Conservation (phyloP, 2,797 vertebrate genomes). For the Rachycentron canadum region DNA sequence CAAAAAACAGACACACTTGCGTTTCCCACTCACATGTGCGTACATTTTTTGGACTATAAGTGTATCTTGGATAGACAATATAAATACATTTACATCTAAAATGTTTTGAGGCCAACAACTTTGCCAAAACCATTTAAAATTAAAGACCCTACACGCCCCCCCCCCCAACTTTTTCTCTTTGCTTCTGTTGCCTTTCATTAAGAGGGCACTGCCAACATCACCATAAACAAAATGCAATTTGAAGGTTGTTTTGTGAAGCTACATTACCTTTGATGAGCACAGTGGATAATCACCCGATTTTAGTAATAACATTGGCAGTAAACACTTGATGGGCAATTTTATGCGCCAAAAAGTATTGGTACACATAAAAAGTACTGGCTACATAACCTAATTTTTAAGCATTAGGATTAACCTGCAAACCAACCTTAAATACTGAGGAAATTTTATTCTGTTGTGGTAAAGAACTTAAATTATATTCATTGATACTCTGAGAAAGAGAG, state of each 20-base stretch:
- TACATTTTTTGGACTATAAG: neutral
- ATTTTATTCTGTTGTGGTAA: neutral
- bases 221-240: neutral
- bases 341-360: neutral
- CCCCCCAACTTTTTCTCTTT: neutral
- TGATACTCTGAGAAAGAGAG: neutral
- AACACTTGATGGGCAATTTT: neutral
- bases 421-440: neutral
- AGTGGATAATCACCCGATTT: neutral
- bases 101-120: neutral
- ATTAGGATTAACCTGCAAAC: neutral
- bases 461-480: neutral
- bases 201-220: neutral
- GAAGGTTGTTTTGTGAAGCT: neutral
- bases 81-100: neutral
- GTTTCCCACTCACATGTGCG: neutral
- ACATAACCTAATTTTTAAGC: neutral
- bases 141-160: too few relatives aligned
- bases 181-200: conserved; percentile 13
- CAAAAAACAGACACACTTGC: too few relatives aligned
- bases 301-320: neutral
- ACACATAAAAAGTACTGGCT: neutral
- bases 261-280: neutral
- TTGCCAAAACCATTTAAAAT: neutral
- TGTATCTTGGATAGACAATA: neutral